These are phyloP conservation scores for Parnassius mnemosyne DNA, from an alignment of 2,888 invertebrate genomes.

Conservation along the genomic window DNA sequence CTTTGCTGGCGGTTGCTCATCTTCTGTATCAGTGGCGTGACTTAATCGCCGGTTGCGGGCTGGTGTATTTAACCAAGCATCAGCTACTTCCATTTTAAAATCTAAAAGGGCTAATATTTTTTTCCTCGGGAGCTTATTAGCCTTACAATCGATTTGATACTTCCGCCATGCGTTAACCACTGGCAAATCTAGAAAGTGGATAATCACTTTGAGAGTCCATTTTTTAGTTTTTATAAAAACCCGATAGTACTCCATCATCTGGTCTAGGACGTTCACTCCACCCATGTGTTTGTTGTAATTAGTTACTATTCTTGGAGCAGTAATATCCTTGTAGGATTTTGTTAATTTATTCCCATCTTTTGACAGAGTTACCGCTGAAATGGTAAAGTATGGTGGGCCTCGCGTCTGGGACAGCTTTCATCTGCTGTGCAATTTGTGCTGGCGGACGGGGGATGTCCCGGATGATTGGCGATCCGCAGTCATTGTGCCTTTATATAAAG, in stretches of 20 bases:
- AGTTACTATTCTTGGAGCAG: slow-evolving; percentile 29
- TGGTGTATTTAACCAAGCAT: slow-evolving; percentile 7
- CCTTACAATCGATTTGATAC: slow-evolving; percentile 20
- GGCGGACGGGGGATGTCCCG: no score
- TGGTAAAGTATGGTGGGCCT: no score
- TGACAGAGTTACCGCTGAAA: no score
- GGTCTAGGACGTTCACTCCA: no score
- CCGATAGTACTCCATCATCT: background rate
- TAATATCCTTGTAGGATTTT: slow-evolving; percentile 30
- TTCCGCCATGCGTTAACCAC: background rate
- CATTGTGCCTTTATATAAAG: no score
- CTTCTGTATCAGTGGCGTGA: background rate
- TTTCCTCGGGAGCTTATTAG: slow-evolving; percentile 11
- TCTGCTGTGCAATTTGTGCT: no score
- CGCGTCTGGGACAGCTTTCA: no score
- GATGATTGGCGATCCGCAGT: no score
- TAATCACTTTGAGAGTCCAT: slow-evolving; percentile 19
- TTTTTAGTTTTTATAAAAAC: background rate
- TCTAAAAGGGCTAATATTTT: slow-evolving; percentile 8
- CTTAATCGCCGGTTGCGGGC: no score
- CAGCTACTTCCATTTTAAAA: slow-evolving; percentile 15
- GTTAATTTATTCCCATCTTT: slow-evolving; percentile 28
- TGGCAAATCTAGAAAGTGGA: background rate
- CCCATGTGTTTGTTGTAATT: slow-evolving; percentile 30
- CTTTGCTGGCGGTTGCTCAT: background rate